Conservation (phyloP, 2,113 vertebrate species). For the Acrocephalus kingi region DNA sequence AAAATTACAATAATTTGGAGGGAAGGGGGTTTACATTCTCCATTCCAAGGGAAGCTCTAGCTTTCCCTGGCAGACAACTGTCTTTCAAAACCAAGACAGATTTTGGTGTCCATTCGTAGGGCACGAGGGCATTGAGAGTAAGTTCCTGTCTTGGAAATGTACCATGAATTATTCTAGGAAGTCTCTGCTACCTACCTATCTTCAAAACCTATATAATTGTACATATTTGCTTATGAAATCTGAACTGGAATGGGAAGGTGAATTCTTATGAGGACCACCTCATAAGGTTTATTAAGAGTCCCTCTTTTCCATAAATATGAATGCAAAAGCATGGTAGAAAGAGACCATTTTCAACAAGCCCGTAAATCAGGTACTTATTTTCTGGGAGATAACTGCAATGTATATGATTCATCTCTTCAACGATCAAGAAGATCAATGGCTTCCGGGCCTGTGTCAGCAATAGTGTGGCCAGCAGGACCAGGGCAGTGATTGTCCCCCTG, state of each 20-base stretch:
- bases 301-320: background rate
- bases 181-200: background rate
- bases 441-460: background rate
- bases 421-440: background rate
- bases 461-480: background rate
- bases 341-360: background rate
- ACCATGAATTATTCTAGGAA: background rate
- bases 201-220: background rate
- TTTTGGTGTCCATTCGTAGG: too few relatives aligned
- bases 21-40: too few relatives aligned
- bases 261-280: background rate
- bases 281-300: background rate
- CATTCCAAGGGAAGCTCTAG: too few relatives aligned
- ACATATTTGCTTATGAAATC: background rate
- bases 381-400: too few relatives aligned
- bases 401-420: rapidly evolving
- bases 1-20: too few relatives aligned
- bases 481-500: background rate
- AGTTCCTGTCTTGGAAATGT: background rate
- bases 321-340: background rate
- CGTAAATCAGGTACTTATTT: too few relatives aligned
- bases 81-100: too few relatives aligned
- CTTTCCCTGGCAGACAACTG: too few relatives aligned
- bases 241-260: background rate
- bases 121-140: too few relatives aligned